phyloP scores from a whole-genome alignment of 2,797 vertebrate species.

The Rachycentron canadum region DNA sequence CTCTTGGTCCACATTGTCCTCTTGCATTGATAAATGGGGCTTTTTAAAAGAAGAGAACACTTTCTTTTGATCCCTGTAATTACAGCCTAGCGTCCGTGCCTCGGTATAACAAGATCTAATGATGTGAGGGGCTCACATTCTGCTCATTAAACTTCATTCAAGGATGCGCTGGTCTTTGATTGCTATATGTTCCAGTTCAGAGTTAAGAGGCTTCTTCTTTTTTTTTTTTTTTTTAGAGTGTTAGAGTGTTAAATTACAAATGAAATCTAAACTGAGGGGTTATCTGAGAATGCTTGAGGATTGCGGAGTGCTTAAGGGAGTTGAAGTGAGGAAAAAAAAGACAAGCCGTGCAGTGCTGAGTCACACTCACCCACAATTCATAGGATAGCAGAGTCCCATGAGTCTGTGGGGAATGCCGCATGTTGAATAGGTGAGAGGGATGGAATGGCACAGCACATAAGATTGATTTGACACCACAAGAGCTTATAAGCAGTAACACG shows the following conservation, averaged over 20 bases:
- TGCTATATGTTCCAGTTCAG: constrained; percentile 18
- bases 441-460: constrained; percentile 66
- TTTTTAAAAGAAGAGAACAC: constrained; percentile 57
- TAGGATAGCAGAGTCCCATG: constrained; percentile 86
- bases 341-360: constrained; percentile 74
- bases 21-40: constrained; percentile 40
- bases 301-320: constrained; percentile 28
- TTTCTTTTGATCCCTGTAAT: constrained; percentile 72
- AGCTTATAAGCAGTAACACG: constrained; percentile 58
- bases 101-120: constrained; percentile 44
- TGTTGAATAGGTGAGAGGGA: constrained; percentile 70
- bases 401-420: constrained; percentile 80
- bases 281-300: constrained; percentile 41
- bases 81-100: constrained; percentile 37
- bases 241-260: constrained; percentile 21
- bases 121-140: constrained; percentile 35
- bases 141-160: constrained; percentile 48
- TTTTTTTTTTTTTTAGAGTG: background rate
- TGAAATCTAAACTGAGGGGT: constrained; percentile 39
- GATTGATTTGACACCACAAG: constrained; percentile 66
- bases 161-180: constrained; percentile 31
- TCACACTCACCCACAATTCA: constrained; percentile 88
- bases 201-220: background rate
- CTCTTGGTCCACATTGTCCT: constrained; percentile 46
- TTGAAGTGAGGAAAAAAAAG: constrained; percentile 48